Evolutionary conservation across 2,797 vertebrate genomes (phyloP).

Genomic region (Odontamblyopus rebecca): DNA sequence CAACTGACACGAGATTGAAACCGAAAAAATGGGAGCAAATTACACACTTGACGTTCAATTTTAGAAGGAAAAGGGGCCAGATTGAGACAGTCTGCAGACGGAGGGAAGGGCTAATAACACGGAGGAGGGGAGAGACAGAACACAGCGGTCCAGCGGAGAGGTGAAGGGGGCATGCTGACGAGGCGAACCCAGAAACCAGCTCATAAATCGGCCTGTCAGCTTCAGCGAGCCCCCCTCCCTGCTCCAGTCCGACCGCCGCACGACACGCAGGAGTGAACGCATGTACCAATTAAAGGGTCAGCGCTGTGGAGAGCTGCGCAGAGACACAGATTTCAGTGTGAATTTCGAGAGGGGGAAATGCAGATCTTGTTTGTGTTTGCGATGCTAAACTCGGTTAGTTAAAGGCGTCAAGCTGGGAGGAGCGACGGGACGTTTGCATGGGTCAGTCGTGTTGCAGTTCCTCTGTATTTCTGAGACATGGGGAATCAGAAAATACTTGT

Average conservation of each 20-base stretch:
- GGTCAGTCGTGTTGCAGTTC: too few relatives aligned
- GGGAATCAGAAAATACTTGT: too few relatives aligned
- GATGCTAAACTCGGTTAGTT: too few relatives aligned
- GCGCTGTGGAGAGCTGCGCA: conserved; percentile 20
- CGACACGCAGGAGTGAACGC: conserved; percentile 42
- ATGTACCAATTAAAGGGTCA: conserved; percentile 65
- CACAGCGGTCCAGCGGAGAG: conserved; percentile 51
- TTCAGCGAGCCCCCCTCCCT: conserved; percentile 44
- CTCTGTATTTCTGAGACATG: too few relatives aligned
- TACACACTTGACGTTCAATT: conserved; percentile 17
- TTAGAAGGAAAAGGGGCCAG: conserved; percentile 26
- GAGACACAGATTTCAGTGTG: neutral
- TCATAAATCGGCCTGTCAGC: conserved; percentile 74
- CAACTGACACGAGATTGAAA: conserved; percentile 25
- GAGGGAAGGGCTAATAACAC: conserved; percentile 29
- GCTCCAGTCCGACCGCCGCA: conserved; percentile 6
- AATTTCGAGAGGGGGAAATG: neutral
- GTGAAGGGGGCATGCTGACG: conserved; percentile 72
- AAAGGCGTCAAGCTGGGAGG: neutral
- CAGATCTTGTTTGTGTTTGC: neutral
- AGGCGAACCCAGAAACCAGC: conserved; percentile 68
- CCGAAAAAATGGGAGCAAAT: conserved; percentile 9
- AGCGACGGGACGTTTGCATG: too few relatives aligned
- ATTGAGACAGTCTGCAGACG: conserved; percentile 43
- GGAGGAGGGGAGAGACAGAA: conserved; percentile 1